Evolutionary conservation across 2,888 invertebrate genomes (phyloP), one percentile per base, ranked within the genome.

Genomic region (Caenorhabditis afra): DNA sequence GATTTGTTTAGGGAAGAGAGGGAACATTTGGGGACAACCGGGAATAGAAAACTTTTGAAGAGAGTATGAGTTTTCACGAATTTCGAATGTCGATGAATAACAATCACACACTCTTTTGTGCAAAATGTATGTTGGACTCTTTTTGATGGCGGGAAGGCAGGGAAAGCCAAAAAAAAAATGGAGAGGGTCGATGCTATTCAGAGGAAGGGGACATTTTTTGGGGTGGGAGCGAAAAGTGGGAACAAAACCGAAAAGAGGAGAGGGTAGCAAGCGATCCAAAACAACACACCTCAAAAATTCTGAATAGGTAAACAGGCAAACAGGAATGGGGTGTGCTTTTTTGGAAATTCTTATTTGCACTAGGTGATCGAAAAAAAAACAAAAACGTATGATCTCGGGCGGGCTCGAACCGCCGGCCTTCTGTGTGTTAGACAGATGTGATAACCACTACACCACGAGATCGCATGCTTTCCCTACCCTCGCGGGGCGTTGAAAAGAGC

Each of bases 361-460:
- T 29, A 7, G 4, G 29, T 29, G n/a, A n/a, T 29, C 4, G 7
- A 62, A 62, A 47, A 49, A 12, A 12, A 14, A 14, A 11, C 23
- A 52, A 61, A 75, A 59, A 74, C 55, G 16, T 66, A 57, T 86
- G 86, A 87, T 86, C 86, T 86, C 86, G 87, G 87, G 86, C 86
- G 83, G 87, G 83, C 82, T 86, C 86, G 87, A 87, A 87, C 87
- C 86, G 84, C 85, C 87, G 87, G 81, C 87, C 87, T 87, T 87
- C 87, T 85, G 86, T 86, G 86, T 87, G 86, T 87, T 86, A 87
- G 87, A 86, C 87, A 85, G 86, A 86, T 84, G 87, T 87, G 87
- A 87, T 87, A 87, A 86, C 87, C 87, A 85, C 86, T 85, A 86
- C 85, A 86, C 86, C 86, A 86, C 86, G 86, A 84, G 85, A 84